Evolutionary conservation across 2,113 vertebrate species (phyloP), one percentile per base, ranked within the genome.

Genomic region (Peucedramus taeniatus): DNA sequence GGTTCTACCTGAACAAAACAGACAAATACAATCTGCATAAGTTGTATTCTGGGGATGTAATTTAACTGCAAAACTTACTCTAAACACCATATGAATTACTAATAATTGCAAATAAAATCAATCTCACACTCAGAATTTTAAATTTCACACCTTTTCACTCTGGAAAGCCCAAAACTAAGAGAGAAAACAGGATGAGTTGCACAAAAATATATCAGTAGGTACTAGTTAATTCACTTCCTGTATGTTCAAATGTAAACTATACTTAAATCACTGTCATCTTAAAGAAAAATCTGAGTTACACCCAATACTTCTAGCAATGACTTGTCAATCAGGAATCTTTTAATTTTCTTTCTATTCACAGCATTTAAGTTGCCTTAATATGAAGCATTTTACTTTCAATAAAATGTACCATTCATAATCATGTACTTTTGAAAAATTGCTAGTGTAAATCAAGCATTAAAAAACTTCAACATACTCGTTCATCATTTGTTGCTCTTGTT

Each of bases 401-500:
- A 88, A 31, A 91, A 85, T 54, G 22, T 30, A 85, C 24, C 9
- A 63, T 18, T 71, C 7, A n/a, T 13, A 74, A 15, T 7, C 3
- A 63, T 26, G 28, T 40, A 3, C 31, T 77, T 94, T 66, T 64
- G 44, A 94, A 86, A 91, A 90, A 35, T 3, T 63, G n/a, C 5
- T 28, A 19, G 10, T 51, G n/a, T 50, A 51, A 82, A 75, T 51
- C 37, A 65, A 44, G 22, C 12, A 66, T 56, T 57, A 22, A 19
- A 75, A 17, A 19, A 6, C 20, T 35, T 9, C 11, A 49, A 96
- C 98, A 2, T 98, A 99, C 99, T 98, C 98, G 96, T 94, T 99
- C 99, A 44, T 99, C 99, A 45, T 99, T 99, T 18, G 99, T 99
- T 22, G 98, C 98, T 95, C 97, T 97, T 54, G 98, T 98, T 6